Evolutionary conservation across 2,888 invertebrate genomes (phyloP).

Genomic region (Drosophila yooni): DNA sequence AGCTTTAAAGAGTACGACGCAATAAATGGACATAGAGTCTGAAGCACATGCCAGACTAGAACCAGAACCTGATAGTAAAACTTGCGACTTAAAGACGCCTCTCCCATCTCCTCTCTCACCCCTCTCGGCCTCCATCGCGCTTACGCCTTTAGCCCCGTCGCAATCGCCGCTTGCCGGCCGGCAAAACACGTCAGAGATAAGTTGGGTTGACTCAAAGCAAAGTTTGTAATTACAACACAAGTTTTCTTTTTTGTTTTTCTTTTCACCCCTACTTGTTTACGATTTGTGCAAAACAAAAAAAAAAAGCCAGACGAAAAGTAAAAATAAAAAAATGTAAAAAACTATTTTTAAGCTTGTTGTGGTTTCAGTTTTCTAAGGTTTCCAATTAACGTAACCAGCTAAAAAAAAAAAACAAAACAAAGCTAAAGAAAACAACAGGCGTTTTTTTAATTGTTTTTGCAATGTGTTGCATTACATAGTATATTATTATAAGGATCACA

Average conservation of each 20-base stretch:
- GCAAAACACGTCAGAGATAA: conserved; percentile 51
- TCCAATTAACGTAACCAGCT: conserved; percentile 41
- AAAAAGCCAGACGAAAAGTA: background rate
- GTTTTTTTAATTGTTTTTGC: conserved; percentile 16
- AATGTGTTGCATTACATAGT: conserved; percentile 18
- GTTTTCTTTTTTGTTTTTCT: conserved; percentile 10
- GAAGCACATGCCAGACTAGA: conserved; percentile 14
- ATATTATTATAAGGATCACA: conserved; percentile 10
- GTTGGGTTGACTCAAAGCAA: conserved; percentile 25
- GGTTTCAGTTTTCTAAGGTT: conserved; percentile 54
- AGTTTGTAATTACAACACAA: conserved; percentile 14
- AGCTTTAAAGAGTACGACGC: conserved; percentile 46
- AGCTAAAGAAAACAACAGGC: conserved; percentile 18
- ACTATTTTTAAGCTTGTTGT: conserved; percentile 51
- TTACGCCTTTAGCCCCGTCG: too few species aligned
- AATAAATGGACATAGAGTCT: conserved; percentile 53
- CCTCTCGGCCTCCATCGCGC: background rate
- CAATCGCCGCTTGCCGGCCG: conserved; percentile 46
- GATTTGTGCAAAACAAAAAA: conserved; percentile 21
- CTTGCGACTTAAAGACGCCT: conserved; percentile 3
- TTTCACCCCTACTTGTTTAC: conserved; percentile 20
- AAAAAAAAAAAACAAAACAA: background rate
- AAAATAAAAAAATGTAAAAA: conserved; percentile 11
- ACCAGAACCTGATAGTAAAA: conserved; percentile 42
- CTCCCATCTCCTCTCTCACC: background rate